These are phyloP conservation scores for Morpho deidamia DNA, from an alignment of 2,888 invertebrate genomes.

Conservation along the genomic window DNA sequence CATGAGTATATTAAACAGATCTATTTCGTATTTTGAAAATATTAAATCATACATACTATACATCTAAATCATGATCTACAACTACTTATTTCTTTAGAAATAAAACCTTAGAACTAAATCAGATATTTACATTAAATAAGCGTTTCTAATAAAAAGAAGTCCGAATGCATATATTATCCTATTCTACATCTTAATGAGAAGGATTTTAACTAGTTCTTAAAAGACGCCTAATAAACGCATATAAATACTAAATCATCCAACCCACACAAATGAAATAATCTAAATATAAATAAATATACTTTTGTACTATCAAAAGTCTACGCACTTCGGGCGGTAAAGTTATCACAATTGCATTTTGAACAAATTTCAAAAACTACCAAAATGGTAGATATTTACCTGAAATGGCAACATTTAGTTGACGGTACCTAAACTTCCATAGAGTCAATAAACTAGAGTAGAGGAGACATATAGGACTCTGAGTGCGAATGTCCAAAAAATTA, in stretches of 20 bases:
- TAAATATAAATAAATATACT: conserved; percentile 32
- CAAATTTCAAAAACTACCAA: conserved; percentile 31
- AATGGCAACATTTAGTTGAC: conserved; percentile 24
- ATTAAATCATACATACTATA: too few relatives aligned
- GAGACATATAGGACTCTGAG: too few relatives aligned
- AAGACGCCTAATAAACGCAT: conserved; percentile 14
- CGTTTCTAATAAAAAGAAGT: conserved; percentile 10
- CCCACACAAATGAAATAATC: conserved; percentile 10
- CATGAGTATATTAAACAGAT: conserved; percentile 11
- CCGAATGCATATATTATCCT: not conserved
- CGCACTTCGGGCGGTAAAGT: conserved; percentile 43
- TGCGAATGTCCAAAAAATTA: too few relatives aligned
- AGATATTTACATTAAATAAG: conserved; percentile 22
- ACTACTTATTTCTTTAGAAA: conserved; percentile 6
- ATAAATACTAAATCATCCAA: conserved; percentile 21
- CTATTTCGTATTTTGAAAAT: conserved; percentile 1
- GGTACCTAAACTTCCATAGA: too few relatives aligned
- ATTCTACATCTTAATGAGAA: not conserved
- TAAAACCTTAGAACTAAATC: conserved; percentile 14
- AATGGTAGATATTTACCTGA: conserved; percentile 28
- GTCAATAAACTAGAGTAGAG: too few relatives aligned
- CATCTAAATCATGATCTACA: too few relatives aligned
- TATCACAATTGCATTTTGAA: conserved; percentile 43
- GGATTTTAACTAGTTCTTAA: conserved; percentile 2
- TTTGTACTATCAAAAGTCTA: conserved; percentile 60